Evolutionary conservation across 2,113 vertebrate species (phyloP).

Genomic region (Loxodonta africana): DNA sequence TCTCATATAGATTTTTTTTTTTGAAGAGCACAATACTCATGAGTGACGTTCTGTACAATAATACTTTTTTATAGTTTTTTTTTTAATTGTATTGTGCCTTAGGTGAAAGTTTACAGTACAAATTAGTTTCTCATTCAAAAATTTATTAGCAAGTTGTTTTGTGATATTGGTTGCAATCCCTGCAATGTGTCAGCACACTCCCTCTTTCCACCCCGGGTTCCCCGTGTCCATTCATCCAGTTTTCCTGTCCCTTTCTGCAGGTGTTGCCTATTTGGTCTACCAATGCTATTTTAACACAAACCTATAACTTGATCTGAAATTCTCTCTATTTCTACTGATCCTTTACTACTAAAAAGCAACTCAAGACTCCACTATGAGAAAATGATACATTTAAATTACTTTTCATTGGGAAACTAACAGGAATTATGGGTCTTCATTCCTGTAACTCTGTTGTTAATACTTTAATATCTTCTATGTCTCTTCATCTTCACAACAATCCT

Average conservation of each 20-base stretch:
- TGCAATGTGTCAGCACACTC: too few relatives aligned
- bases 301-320: background rate
- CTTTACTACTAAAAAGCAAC: conserved; percentile 37
- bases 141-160: too few relatives aligned
- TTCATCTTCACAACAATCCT: conserved; percentile 24
- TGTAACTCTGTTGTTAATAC: conserved; percentile 6
- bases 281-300: conserved; percentile 40
- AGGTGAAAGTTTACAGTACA: too few relatives aligned
- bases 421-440: background rate
- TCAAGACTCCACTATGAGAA: background rate
- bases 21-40: background rate
- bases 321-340: background rate
- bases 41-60: background rate
- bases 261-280: too few relatives aligned
- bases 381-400: conserved; percentile 33
- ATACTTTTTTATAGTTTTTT: too few relatives aligned
- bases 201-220: too few relatives aligned
- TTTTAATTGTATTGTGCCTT: too few relatives aligned
- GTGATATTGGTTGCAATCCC: too few relatives aligned
- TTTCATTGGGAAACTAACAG: background rate
- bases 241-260: too few relatives aligned
- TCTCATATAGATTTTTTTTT: background rate
- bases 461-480: background rate
- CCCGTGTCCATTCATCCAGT: too few relatives aligned
- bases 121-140: too few relatives aligned